Evolutionary conservation across 37 sponge, comb jelly and placozoan genomes (phyloP), one percentile per base, ranked within the genome.

Genomic region (Hormiphora californensis): DNA sequence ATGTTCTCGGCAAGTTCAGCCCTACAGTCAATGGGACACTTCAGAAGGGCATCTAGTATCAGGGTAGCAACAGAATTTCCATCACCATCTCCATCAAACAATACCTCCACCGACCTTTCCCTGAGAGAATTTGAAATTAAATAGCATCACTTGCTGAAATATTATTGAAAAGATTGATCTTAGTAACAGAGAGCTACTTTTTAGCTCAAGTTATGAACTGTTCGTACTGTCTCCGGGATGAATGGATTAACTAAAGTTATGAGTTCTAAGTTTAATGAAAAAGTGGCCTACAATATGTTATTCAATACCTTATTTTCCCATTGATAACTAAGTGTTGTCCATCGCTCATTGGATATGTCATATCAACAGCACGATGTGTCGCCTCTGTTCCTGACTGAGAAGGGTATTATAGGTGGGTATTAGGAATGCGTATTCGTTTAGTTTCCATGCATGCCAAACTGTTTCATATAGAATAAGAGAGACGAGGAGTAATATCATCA

Each of bases 21-120:
- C 43, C 81, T 73, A 40, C 81, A 73, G 25, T 73, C 81, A n/a
- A 73, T 73, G 27, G 81, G 81, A 41, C 81, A 73, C 35, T 73
- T 27, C 44, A 73, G 81, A 22, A 73, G 25, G 38, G 46, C 43
- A 36, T 73, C 81, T n/a, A 73, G 22, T 2, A 73, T 46, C 17
- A 73, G 8, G 81, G 81, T 73, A 36, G 81, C 81, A 43, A 73
- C 25, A 40, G 81, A 73, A 36, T 73, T 73, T 7, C 43, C 81
- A 4, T 73, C 81, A 5, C 81, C 81, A 46, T 73, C 81, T 15
- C 81, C 81, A 40, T 73, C 81, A 30, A 43, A 73, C 25, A 73
- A 46, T 27, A 73, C 81, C 22, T 73, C 81, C 27, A 73, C 23
- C 8, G 81, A 73, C 41, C 81, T 37, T 30, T 73, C 81, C 46